These are phyloP conservation scores for Hyposoter dolosus DNA, from an alignment of 2,888 invertebrate genomes.

Conservation along the genomic window DNA sequence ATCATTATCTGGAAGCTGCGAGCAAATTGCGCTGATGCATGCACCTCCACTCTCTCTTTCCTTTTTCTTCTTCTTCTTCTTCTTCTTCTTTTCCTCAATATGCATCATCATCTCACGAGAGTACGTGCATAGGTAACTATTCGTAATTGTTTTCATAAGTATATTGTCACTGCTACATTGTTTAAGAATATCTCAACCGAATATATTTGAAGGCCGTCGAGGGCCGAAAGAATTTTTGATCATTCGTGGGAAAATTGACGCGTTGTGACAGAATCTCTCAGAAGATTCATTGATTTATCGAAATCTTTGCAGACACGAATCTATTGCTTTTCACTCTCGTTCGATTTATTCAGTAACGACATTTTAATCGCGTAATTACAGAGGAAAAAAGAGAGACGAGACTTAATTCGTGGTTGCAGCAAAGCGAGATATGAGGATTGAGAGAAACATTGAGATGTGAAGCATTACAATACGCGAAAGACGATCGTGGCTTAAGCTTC, in stretches of 20 bases:
- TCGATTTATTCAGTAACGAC: slow-evolving; percentile 65
- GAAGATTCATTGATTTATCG: neutral
- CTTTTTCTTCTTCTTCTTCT: slow-evolving; percentile 44
- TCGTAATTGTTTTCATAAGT: neutral
- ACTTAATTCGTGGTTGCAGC: slow-evolving; percentile 25
- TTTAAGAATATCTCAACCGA: neutral
- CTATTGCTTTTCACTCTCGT: slow-evolving; percentile 7
- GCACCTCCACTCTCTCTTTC: slow-evolving; percentile 52
- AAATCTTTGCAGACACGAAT: slow-evolving; percentile 8
- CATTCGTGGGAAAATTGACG: neutral
- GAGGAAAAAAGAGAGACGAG: slow-evolving; percentile 20
- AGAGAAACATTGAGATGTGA: slow-evolving; percentile 13
- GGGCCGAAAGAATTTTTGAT: neutral
- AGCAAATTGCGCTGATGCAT: slow-evolving; percentile 80
- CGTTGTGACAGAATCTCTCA: neutral
- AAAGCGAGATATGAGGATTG: slow-evolving; percentile 23
- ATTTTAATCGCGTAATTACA: slow-evolving; percentile 69
- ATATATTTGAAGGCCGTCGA: neutral
- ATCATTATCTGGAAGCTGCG: slow-evolving; percentile 81
- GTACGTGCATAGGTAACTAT: neutral
- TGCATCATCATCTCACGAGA: slow-evolving; percentile 59
- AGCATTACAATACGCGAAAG: slow-evolving; percentile 52
- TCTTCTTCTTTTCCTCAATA: slow-evolving; percentile 22
- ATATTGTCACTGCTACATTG: slow-evolving; percentile 11
- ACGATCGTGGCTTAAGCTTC: slow-evolving; percentile 40